Base-by-base conservation (phyloP, 2,113 vertebrate genomes). In the Chauna torquata region DNA sequence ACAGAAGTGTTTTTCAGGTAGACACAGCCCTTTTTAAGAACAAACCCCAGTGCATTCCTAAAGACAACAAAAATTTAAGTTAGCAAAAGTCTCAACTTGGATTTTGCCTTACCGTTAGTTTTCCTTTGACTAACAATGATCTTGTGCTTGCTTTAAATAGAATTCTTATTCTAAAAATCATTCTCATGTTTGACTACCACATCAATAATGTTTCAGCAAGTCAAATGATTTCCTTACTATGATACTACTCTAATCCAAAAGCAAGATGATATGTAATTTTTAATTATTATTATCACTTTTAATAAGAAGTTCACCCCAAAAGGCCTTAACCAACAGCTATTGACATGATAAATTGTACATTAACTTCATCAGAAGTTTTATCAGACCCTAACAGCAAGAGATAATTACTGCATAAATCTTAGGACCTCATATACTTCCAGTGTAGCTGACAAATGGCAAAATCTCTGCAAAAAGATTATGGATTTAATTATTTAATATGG, bases 331-430 rank as follows among this genome's bases (percentile, higher is more conserved):
- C n/a, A 75, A 34, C 30, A 59, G 19, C 47, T 91, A 20, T 14
- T 79, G 77, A 17, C 20, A 10, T 84, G 23, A 86, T 22, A 88
- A 83, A 91, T 66, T 7, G 2, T 81, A 23, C 50, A 86, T 84
- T 96, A 59, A 57, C 40, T 79, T 94, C 44, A 69, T 28, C 22
- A 30, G 36, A 92, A 81, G 44, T 59, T 92, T 30, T 49, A 96
- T 83, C 50, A 91, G 44, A 59, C 12, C 14, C 34, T 91, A 79
- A 83, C 34, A 95, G 18, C 52, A 82, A 57, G 88, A 85, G 6
- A 69, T 92, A 89, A 89, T 92, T 94, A 9, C 34, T 72, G 42
- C 23, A 89, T 85, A 91, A 95, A 82, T 92, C 77, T 75, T 23
- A 64, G 50, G 22, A 78, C 19, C 19, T 93, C 24, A 22, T 88